These are phyloP conservation scores for Conus ventricosus DNA, from an alignment of 1,140 invertebrate species.

Conservation along the genomic window DNA sequence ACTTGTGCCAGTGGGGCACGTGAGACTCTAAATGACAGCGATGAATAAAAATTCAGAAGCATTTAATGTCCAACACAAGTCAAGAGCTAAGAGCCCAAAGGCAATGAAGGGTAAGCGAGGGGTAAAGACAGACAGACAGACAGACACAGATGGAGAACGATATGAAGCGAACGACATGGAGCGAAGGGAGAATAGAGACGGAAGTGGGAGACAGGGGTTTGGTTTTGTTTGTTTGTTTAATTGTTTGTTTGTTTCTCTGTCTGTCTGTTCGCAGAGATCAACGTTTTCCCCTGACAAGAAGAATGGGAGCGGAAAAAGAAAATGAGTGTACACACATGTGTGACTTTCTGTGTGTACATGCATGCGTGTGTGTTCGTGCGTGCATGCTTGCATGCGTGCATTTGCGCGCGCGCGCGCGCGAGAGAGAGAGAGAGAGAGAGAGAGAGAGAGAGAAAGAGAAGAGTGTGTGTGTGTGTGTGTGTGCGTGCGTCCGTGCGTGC, in stretches of 20 bases:
- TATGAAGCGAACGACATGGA: background rate
- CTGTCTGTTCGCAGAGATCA: background rate
- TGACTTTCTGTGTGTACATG: no score
- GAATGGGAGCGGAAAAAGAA: background rate
- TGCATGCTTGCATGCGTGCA: no score
- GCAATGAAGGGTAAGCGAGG: background rate
- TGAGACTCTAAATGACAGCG: no score
- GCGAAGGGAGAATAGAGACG: no score
- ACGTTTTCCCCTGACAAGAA: background rate
- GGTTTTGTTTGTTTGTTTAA: background rate
- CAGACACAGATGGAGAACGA: background rate
- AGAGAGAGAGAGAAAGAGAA: slow-evolving; percentile 3
- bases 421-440: background rate
- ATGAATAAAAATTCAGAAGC: no score
- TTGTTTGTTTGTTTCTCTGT: no score
- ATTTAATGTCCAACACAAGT: no score
- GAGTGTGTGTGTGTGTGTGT: background rate
- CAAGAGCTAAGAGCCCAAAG: no score
- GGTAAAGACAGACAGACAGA: background rate
- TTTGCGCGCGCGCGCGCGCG: no score
- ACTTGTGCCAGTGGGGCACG: no score
- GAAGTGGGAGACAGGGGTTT: background rate
- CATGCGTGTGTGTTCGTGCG: no score
- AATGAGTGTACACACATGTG: background rate
- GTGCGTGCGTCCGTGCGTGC: background rate